A percentile compares a stretch with the other conserved stretches of the same genome.
Conservation (phyloP, 1,140 invertebrate species). For the Cheumatopsyche charites region DNA sequence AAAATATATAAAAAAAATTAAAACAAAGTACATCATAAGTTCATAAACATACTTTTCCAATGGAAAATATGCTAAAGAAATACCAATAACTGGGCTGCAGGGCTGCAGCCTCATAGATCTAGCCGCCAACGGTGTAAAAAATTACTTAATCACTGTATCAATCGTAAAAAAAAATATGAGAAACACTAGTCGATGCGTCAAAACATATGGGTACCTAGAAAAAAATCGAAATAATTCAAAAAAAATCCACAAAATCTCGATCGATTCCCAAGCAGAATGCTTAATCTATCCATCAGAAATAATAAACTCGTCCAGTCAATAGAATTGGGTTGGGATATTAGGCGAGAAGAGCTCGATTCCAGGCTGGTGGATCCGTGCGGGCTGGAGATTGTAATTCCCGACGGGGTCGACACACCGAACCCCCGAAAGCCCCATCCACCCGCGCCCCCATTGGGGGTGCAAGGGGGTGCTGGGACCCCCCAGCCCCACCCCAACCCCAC, state of each 20-base stretch:
- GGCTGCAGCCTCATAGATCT: too few species aligned
- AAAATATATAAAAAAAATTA: too few species aligned
- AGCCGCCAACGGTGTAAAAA: too few species aligned
- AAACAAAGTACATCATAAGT: too few species aligned
- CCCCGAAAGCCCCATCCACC: background rate
- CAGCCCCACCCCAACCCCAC: background rate
- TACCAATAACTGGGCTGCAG: too few species aligned
- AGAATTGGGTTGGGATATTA: conserved; percentile 30
- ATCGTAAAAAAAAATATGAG: too few species aligned
- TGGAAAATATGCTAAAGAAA: too few species aligned
- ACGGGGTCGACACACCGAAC: conserved; percentile 11
- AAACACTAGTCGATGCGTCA: too few species aligned
- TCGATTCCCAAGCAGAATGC: background rate
- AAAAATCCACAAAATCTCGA: background rate
- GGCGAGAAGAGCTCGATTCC: conserved; percentile 24
- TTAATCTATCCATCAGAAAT: conserved; percentile 34
- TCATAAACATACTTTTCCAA: too few species aligned
- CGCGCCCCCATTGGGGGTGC: background rate
- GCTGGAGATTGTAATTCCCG: conserved; percentile 30
- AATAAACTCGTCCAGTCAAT: conserved; percentile 31
- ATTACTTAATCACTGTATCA: too few species aligned
- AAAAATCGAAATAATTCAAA: background rate
- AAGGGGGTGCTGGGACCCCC: background rate
- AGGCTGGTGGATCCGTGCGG: conserved; percentile 28
- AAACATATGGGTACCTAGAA: background rate